Conservation (phyloP, 2,113 vertebrate genomes). For the Anolis carolinensis region DNA sequence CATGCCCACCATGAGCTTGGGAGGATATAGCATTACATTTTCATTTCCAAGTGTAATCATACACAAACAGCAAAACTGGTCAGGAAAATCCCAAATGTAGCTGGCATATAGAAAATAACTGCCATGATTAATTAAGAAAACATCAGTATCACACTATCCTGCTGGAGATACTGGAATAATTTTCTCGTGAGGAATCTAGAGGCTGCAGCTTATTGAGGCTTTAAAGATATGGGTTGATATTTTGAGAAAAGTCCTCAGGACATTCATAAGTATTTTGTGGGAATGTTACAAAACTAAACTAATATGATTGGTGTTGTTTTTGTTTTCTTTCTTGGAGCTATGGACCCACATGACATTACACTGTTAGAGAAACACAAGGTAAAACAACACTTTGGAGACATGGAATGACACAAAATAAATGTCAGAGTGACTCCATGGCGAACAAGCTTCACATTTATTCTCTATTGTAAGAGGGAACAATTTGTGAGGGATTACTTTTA, state of each 20-base stretch:
- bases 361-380: neutral
- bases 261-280: neutral
- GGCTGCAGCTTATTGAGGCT: neutral
- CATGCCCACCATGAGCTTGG: neutral
- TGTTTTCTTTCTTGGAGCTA: neutral
- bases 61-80: neutral
- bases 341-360: neutral
- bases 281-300: neutral
- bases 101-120: neutral
- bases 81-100: neutral
- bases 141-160: neutral
- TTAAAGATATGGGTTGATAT: neutral
- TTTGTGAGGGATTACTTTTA: neutral
- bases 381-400: neutral
- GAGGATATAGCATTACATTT: neutral
- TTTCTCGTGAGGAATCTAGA: neutral
- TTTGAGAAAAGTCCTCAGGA: neutral
- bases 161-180: neutral
- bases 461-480: neutral
- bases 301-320: neutral
- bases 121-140: neutral
- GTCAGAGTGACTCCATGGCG: neutral
- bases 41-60: neutral
- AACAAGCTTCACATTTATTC: neutral
- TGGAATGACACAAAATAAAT: neutral